Evolutionary conservation across 2,797 vertebrate genomes (phyloP), one percentile per base, ranked within the genome.

Genomic region (Intellagama lesueurii): DNA sequence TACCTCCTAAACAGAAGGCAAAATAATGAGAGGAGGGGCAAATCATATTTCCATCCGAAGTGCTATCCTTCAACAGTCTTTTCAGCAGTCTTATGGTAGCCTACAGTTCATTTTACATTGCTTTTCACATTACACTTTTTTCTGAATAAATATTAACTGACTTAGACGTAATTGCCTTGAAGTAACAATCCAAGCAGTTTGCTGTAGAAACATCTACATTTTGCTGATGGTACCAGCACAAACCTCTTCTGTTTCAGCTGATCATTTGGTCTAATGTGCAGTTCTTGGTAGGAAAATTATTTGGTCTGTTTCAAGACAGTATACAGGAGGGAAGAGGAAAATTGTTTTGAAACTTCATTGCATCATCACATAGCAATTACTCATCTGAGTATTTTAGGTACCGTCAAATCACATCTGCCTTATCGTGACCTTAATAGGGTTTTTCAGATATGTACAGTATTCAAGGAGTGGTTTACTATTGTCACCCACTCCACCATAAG

Each of bases 1-100:
- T 11, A n/a, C 14, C 40, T 30, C 14, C 0, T 0, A 0, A 30
- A 1, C 0, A 0, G 22, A 4, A 22, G 19, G 47, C 9, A 4
- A 72, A 76, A 22, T 64, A 22, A 8, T 17, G 85, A 81, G 7
- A 16, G 40, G 0, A 9, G 8, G 75, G 0, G 75, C 2, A 11
- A 5, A 3, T 47, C 22, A 32, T 2, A 1, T 0, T 86, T 77
- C 44, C 30, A 87, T n/a, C 30, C 4, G 5, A 0, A 0, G 0
- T 19, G 0, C 1, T 0, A 12, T 77, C 6, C 86, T 24, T 40
- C 32, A 0, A 0, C 0, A 60, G 87, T 78, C 80, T 3, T 1
- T 83, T 8, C 77, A 30, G 40, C 17, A 1, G 49, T 87, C 92
- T 86, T 47, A 5, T 11, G 0, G n/a, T 52, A 16, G 44, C 60